A percentile compares a stretch with the other conserved stretches of the same genome.
phyloP scores from a whole-genome alignment of 2,797 vertebrate genomes.

The Xenopus petersii region DNA sequence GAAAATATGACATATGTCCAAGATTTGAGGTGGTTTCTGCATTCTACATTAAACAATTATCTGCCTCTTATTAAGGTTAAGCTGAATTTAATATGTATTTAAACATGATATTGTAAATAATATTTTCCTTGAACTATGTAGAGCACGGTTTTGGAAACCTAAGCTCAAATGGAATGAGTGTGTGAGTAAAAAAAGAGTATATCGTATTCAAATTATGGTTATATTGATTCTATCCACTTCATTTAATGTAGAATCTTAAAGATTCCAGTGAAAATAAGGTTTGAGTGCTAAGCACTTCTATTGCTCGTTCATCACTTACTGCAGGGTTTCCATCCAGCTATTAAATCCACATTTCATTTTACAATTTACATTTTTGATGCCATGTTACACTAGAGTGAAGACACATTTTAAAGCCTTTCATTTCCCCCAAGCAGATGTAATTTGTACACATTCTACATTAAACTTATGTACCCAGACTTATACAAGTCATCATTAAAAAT shows the following conservation, averaged over 20 bases:
- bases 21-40: too few species aligned
- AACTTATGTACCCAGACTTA: slow-evolving; percentile 1
- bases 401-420: slow-evolving; percentile 33
- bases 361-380: slow-evolving; percentile 39
- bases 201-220: slow-evolving; percentile 12
- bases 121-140: too few species aligned
- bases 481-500: background rate
- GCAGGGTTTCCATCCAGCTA: background rate
- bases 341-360: slow-evolving; percentile 5
- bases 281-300: slow-evolving; percentile 27
- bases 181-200: slow-evolving; percentile 12
- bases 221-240: slow-evolving; percentile 19
- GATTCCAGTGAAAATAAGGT: slow-evolving; percentile 20
- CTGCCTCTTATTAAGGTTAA: too few species aligned
- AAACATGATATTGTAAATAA: too few species aligned
- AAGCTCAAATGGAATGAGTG: background rate
- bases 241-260: slow-evolving; percentile 31
- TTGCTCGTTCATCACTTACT: slow-evolving; percentile 2
- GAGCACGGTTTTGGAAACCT: background rate
- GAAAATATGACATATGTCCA: too few species aligned
- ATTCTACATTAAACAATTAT: too few species aligned
- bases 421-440: slow-evolving; percentile 41
- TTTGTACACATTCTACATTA: slow-evolving; percentile 22
- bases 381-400: slow-evolving; percentile 42
- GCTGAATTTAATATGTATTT: too few species aligned